Evolutionary conservation across 1,140 invertebrate species (phyloP).

Genomic region (Aporrectodea caliginosa): DNA sequence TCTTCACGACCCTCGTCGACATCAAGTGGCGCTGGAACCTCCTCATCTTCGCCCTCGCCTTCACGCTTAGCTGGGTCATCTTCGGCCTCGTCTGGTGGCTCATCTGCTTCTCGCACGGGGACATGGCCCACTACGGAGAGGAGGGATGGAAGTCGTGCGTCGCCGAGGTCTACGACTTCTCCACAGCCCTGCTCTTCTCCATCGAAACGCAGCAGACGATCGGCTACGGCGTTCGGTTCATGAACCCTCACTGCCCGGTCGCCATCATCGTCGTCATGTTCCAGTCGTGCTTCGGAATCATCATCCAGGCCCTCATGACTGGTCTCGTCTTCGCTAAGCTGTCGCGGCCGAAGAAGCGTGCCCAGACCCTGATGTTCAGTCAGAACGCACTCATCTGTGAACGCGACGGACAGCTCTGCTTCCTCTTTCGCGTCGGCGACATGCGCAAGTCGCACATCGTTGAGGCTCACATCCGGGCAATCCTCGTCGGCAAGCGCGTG

Average conservation of each 20-base stretch:
- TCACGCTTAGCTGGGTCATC: slow-evolving; percentile 57
- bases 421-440: slow-evolving; percentile 57
- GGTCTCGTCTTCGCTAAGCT: slow-evolving; percentile 35
- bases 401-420: slow-evolving; percentile 70
- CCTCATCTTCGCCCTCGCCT: slow-evolving; percentile 56
- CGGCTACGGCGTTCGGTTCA: slow-evolving; percentile 64
- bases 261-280: slow-evolving; percentile 95
- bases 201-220: slow-evolving; percentile 61
- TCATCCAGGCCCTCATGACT: slow-evolving; percentile 31
- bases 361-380: slow-evolving; percentile 32
- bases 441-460: slow-evolving; percentile 86
- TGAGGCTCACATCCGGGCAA: slow-evolving; percentile 74
- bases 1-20: slow-evolving; percentile 74
- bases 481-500: slow-evolving; percentile 57
- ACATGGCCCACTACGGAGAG: slow-evolving; percentile 48
- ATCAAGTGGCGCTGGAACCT: slow-evolving; percentile 58
- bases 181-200: slow-evolving; percentile 57
- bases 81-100: slow-evolving; percentile 59
- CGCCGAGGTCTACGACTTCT: slow-evolving; percentile 53
- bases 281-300: slow-evolving; percentile 82
- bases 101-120: slow-evolving; percentile 56
- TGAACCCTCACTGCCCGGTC: slow-evolving; percentile 91
- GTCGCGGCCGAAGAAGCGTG: slow-evolving; percentile 29
- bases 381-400: slow-evolving; percentile 55
- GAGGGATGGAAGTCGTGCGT: slow-evolving; percentile 55